These are phyloP conservation scores for Epinotia brunnichana DNA, from an alignment of 2,888 invertebrate genomes.

Conservation along the genomic window DNA sequence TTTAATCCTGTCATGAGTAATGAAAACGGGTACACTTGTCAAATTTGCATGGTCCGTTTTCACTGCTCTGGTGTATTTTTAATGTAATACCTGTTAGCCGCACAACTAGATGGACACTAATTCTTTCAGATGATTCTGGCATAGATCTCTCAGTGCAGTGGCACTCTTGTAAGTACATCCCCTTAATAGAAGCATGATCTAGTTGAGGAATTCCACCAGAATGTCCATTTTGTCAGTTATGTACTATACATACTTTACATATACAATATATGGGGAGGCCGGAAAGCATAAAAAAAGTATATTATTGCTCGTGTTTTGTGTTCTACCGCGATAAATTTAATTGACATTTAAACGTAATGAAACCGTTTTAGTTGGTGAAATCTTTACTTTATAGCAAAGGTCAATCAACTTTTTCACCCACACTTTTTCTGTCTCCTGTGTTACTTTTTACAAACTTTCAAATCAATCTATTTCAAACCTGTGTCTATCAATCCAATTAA, in stretches of 20 bases:
- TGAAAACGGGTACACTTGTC: background rate
- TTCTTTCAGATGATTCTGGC: slow-evolving; percentile 79
- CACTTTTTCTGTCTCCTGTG: too few relatives aligned
- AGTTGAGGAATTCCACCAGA: slow-evolving; percentile 13
- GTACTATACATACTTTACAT: background rate
- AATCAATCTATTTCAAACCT: too few relatives aligned
- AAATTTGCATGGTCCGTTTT: background rate
- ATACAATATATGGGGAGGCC: background rate
- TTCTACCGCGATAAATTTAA: too few relatives aligned
- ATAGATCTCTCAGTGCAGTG: slow-evolving; percentile 70
- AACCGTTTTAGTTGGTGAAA: too few relatives aligned
- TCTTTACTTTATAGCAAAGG: too few relatives aligned
- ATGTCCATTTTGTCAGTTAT: background rate
- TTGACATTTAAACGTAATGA: too few relatives aligned
- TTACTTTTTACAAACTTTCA: too few relatives aligned
- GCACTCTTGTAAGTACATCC: slow-evolving; percentile 71
- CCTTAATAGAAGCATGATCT: slow-evolving; percentile 40
- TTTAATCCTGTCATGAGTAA: background rate
- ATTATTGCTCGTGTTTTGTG: too few relatives aligned
- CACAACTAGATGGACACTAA: slow-evolving; percentile 62
- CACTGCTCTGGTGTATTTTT: slow-evolving; percentile 12
- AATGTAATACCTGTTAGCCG: slow-evolving; percentile 52
- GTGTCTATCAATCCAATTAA: too few relatives aligned
- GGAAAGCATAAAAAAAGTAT: background rate
- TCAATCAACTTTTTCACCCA: too few relatives aligned